Evolutionary conservation across 2,797 vertebrate genomes (phyloP).

Genomic region (Halcyon badia): DNA sequence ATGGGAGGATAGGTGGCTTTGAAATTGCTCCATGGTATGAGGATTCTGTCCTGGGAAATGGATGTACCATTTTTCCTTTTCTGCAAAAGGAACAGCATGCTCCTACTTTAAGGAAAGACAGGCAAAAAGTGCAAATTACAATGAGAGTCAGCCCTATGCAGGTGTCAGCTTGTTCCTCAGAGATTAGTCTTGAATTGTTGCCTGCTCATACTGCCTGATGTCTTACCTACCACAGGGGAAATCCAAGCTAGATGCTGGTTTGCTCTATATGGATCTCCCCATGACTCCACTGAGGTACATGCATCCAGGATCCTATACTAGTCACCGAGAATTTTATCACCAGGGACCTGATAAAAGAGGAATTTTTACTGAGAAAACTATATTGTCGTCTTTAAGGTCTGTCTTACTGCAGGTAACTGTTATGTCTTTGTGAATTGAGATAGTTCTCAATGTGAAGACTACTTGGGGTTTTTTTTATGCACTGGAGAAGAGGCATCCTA

Average conservation of each 20-base stretch:
- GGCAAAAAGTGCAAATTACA: background rate
- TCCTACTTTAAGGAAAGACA: background rate
- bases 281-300: too few species aligned
- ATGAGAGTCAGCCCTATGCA: background rate
- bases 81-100: background rate
- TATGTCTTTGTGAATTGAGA: background rate
- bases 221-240: background rate
- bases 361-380: background rate
- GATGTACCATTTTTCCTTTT: background rate
- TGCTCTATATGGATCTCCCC: background rate
- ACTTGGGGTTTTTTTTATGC: background rate
- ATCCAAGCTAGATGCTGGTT: background rate
- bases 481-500: background rate
- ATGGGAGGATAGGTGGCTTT: background rate
- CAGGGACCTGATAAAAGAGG: background rate
- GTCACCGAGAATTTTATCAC: background rate
- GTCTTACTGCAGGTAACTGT: background rate
- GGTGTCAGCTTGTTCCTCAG: background rate
- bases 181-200: background rate
- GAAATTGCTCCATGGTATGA: background rate
- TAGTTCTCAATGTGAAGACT: background rate
- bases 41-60: background rate
- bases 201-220: background rate
- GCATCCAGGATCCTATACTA: background rate
- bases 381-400: background rate